Conservation (phyloP, 2,113 vertebrate genomes). For the Mustelus asterias region DNA sequence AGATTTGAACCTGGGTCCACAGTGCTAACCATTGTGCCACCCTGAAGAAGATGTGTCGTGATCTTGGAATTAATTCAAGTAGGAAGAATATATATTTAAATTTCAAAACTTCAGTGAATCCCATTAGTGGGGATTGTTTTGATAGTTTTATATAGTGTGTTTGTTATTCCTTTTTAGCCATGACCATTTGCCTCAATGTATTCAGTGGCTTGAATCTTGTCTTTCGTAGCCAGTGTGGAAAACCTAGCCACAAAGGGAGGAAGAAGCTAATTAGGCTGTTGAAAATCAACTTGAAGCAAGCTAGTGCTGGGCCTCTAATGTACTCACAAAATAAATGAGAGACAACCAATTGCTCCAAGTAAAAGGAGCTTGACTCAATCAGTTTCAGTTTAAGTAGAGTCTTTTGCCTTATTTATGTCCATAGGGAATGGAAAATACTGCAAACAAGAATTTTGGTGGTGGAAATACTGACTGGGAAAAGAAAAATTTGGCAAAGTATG, state of each 20-base stretch:
- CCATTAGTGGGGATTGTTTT: too few relatives aligned
- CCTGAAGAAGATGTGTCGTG: too few relatives aligned
- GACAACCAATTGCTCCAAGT: neutral
- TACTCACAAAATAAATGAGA: neutral
- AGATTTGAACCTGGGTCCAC: too few relatives aligned
- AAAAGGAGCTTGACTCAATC: neutral
- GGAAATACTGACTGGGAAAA: conserved; percentile 98
- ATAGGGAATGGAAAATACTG: conserved; percentile 84
- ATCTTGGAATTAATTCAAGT: neutral
- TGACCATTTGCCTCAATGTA: neutral
- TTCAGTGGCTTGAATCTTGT: neutral
- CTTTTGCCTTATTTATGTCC: conserved; percentile 28
- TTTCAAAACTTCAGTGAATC: neutral
- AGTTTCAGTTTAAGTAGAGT: neutral
- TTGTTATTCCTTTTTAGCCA: neutral
- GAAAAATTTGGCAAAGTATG: conserved; percentile 90
- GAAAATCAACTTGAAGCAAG: neutral
- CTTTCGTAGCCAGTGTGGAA: neutral
- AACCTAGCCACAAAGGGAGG: neutral
- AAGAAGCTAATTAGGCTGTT: neutral
- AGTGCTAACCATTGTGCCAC: too few relatives aligned
- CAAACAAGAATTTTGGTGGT: conserved; percentile 88
- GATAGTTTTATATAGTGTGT: neutral
- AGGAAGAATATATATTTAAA: neutral
- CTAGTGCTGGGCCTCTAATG: neutral